Evolutionary conservation across 2,113 vertebrate species (phyloP).

Genomic region (Camelus dromedarius): DNA sequence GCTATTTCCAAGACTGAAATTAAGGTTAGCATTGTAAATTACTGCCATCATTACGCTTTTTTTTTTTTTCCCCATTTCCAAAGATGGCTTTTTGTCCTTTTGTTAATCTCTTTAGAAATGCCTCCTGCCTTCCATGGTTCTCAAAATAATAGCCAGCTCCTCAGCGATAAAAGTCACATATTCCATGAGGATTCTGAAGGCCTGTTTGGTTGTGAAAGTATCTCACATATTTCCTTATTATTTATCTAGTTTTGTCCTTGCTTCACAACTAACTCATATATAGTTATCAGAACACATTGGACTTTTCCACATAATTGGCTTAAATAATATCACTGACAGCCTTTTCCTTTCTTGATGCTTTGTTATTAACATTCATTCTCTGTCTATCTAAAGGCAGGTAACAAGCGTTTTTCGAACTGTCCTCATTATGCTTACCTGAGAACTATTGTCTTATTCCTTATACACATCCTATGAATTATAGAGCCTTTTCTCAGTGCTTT

Average conservation of each 20-base stretch:
- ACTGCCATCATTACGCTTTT: background rate
- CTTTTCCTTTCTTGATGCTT: background rate
- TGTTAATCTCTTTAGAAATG: background rate
- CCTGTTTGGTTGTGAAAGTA: background rate
- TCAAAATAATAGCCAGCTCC: background rate
- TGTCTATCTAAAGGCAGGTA: background rate
- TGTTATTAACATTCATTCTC: background rate
- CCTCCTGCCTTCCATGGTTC: background rate
- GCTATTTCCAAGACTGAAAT: slow-evolving; percentile 18
- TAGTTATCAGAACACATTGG: background rate
- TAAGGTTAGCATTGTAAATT: slow-evolving; percentile 33
- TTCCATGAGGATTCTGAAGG: background rate
- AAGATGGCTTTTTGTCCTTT: background rate
- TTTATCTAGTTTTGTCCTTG: background rate
- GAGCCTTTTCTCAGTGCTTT: background rate
- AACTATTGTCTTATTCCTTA: background rate
- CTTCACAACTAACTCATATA: background rate
- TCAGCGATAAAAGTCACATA: background rate
- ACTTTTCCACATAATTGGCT: background rate
- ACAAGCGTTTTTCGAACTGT: background rate
- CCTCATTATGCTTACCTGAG: background rate
- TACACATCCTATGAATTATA: background rate
- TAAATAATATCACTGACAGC: background rate
- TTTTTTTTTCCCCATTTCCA: background rate
- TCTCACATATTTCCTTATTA: background rate